A percentile compares a stretch with the other conserved stretches of the same genome.
Evolutionary conservation across 2,797 vertebrate genomes (phyloP).

Genomic region (Iguana delicatissima): DNA sequence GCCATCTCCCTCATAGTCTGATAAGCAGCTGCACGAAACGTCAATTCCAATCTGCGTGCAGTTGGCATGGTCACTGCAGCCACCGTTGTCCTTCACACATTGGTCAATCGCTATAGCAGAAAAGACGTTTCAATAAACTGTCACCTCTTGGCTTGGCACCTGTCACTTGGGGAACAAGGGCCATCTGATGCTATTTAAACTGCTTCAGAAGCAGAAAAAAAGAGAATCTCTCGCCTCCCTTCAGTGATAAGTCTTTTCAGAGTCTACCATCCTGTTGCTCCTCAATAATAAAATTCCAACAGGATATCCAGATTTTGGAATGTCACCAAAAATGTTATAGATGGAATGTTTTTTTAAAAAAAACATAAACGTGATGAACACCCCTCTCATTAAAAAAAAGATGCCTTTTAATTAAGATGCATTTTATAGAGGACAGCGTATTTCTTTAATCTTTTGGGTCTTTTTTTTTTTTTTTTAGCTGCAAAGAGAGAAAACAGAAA

Average conservation of each 20-base stretch:
- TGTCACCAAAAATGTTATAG: background rate
- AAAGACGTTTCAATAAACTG: background rate
- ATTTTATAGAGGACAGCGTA: background rate
- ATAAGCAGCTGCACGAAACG: conserved; percentile 85
- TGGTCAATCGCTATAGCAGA: conserved; percentile 85
- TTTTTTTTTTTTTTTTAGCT: background rate
- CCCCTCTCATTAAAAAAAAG: background rate
- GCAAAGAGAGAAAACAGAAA: background rate
- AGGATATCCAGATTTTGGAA: background rate
- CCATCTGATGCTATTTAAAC: background rate
- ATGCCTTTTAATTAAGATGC: background rate
- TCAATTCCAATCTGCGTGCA: conserved; percentile 85
- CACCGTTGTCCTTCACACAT: conserved; percentile 88
- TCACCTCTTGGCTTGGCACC: background rate
- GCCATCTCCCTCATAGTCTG: conserved; percentile 89
- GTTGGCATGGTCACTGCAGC: conserved; percentile 86
- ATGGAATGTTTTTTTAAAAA: background rate
- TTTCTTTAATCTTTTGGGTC: background rate
- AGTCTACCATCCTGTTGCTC: background rate
- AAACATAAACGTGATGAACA: background rate
- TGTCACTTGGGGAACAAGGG: background rate
- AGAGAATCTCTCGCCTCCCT: background rate
- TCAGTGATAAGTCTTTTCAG: background rate
- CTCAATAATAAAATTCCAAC: background rate
- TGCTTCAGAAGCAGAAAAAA: background rate